Evolutionary conservation across 2,113 vertebrate genomes (phyloP), one percentile per base, ranked within the genome.

Genomic region (Clarias gariepinus): DNA sequence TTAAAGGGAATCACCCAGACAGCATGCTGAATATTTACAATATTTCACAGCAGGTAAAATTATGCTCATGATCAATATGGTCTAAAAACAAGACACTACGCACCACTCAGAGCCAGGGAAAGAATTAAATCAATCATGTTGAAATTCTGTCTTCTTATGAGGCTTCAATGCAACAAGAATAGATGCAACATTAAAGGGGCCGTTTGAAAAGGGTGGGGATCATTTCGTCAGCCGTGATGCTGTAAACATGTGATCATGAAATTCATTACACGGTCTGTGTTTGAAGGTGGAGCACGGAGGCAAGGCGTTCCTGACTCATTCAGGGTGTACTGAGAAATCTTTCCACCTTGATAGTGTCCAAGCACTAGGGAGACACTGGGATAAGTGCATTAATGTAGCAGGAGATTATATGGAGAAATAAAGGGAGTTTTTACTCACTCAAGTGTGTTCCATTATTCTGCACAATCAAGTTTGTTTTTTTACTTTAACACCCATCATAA

Each of bases 111-210:
- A n/a, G 28, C 12, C n/a, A 68, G 25, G 16, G 12, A 28, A 13
- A 68, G 64, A 68, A 68, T 28, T 15, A 68, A 28, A 68, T 28
- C 64, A 68, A 68, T 68, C 64, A 68, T 68, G 64, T 68, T 68
- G 16, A 68, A 68, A 68, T 68, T 13, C 64, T 5, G 9, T 63
- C 61, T 63, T 63, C 61, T 11, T 36, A 16, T 71, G 69, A 71
- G 68, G 33, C 7, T 6, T 36, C 12, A 71, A 23, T 73, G 7
- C 36, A 11, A 73, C 19, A 19, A 11, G 68, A 2, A 36, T 3
- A 7, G 33, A 30, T 2, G 10, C 61, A 61, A 61, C 21, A 23
- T 16, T 57, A 18, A 16, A 16, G 28, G 30, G 30, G 7, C 18
- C 0, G 18, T 36, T 9, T 41, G 2, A 41, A 21, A 11, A 73